These are phyloP conservation scores for Vicugna pacos DNA, from an alignment of 2,113 vertebrate genomes.

Conservation along the genomic window DNA sequence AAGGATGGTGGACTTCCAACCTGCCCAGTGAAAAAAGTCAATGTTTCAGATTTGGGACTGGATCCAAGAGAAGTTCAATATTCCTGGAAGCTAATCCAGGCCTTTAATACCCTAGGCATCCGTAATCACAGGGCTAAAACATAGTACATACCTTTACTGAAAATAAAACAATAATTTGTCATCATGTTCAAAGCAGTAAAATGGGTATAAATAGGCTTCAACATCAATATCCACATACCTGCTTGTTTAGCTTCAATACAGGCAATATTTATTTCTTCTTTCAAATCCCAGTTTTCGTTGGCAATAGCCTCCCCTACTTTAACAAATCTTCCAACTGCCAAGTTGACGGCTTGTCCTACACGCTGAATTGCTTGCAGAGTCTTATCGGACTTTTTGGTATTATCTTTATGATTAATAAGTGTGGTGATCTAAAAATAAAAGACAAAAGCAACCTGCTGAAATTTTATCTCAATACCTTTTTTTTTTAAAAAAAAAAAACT, in stretches of 20 bases:
- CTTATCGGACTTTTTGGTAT: slow-evolving; percentile 97
- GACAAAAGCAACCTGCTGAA: slow-evolving; percentile 71
- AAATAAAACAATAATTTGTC: slow-evolving; percentile 4
- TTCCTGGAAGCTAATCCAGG: background rate
- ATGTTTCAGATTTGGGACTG: background rate
- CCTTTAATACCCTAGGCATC: background rate
- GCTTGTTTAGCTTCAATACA: slow-evolving; percentile 96
- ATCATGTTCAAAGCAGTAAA: background rate
- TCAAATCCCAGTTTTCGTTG: slow-evolving; percentile 95
- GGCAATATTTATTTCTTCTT: slow-evolving; percentile 97
- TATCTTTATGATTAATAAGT: slow-evolving; percentile 99
- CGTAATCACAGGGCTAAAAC: background rate
- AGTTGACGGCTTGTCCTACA: slow-evolving; percentile 96
- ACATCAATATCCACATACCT: slow-evolving; percentile 87
- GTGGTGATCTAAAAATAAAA: slow-evolving; percentile 94
- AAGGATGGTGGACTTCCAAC: background rate
- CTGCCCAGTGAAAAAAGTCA: background rate
- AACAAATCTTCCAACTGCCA: slow-evolving; percentile 97
- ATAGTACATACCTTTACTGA: background rate
- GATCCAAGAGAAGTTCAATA: background rate
- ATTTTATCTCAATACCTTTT: background rate
- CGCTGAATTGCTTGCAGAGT: slow-evolving; percentile 95
- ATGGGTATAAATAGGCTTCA: background rate
- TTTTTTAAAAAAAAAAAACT: background rate
- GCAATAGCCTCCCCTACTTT: slow-evolving; percentile 98